Base-by-base conservation (phyloP, 2,113 vertebrate genomes). In the Istiophorus platypterus region DNA sequence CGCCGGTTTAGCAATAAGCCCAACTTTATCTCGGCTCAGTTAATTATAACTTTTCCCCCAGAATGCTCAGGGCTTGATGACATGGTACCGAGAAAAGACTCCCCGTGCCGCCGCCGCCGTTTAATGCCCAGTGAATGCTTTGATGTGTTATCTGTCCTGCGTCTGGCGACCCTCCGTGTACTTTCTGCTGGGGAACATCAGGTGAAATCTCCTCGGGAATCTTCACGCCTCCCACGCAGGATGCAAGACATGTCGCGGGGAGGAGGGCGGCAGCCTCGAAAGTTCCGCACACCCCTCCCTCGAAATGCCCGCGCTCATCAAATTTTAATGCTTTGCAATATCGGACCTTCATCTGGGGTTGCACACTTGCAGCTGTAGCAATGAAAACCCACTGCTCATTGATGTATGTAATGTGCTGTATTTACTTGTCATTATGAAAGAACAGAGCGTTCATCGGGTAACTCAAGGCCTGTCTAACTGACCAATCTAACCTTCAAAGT, bases 401-500 rank as follows among this genome's bases (percentile, higher is more conserved):
- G 71, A 84, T 56, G 83, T 63, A 49, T 34, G 31, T 34, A 34
- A 34, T 34, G 31, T 81, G 52, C 66, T 82, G 71, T 86, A 81
- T 81, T 71, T 81, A 27, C 59, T 45, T 29, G 73, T 87, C 61
- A 80, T 85, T 87, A 85, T 47, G 56, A 82, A 86, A 68, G 85
- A 91, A 84, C 72, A 78, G 80, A 63, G 31, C 59, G 65, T 91
- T 83, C 88, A 88, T 71, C 62, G 62, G 76, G 47, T 86, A 88
- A 87, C 76, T 86, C 86, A 84, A 90, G 84, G 39, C 87, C 87
- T 91, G 77, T 87, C 92, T 90, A 91, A 89, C 82, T 82, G 85
- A 93, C 86, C 91, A 88, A 83, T 89, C 89, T 94, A 95, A 95
- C 93, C 95, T 95, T 95, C 93, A 93, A 62, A 91, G 90, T 81